phyloP scores from a whole-genome alignment of 2,113 vertebrate species.

The Antennarius striatus region DNA sequence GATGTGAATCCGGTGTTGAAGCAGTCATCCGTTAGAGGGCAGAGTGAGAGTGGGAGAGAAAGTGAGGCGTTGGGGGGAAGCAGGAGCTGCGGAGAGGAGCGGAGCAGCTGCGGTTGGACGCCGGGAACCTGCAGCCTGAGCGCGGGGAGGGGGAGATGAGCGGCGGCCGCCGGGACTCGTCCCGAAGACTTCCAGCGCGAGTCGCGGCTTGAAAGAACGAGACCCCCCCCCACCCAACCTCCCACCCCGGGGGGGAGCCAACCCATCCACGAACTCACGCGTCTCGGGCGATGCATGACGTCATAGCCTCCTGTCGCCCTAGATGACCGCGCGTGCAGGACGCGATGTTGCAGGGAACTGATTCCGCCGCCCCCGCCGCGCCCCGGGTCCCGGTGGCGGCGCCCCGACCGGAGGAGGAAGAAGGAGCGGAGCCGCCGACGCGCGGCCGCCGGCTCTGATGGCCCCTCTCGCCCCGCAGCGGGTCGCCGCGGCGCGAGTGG shows the following conservation, averaged over 20 bases:
- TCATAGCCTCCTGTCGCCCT: slow-evolving; percentile 64
- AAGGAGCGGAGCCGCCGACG: slow-evolving; percentile 57
- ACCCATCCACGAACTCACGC: neutral
- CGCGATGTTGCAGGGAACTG: slow-evolving; percentile 63
- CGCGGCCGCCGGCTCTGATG: slow-evolving; percentile 72
- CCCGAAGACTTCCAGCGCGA: neutral
- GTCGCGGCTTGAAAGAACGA: neutral
- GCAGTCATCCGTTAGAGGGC: slow-evolving; percentile 55
- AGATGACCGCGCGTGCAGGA: slow-evolving; percentile 70
- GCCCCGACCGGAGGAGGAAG: slow-evolving; percentile 27
- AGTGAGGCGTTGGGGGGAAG: slow-evolving; percentile 22
- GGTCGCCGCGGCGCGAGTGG: slow-evolving; percentile 54
- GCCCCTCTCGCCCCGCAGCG: slow-evolving; percentile 66
- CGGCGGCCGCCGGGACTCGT: slow-evolving; percentile 4
- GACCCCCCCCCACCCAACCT: slow-evolving; percentile 4
- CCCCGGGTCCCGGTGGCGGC: slow-evolving; percentile 47
- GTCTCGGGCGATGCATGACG: slow-evolving; percentile 70
- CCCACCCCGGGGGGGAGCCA: neutral
- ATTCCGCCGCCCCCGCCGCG: slow-evolving; percentile 50
- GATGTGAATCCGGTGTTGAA: slow-evolving; percentile 51
- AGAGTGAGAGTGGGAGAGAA: slow-evolving; percentile 32
- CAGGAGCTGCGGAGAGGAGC: slow-evolving; percentile 44
- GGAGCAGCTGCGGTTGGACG: slow-evolving; percentile 46
- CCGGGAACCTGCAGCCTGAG: slow-evolving; percentile 40
- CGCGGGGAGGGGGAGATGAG: slow-evolving; percentile 10